phyloP scores from a whole-genome alignment of 2,888 invertebrate species.

The Trichogramma evanescens region DNA sequence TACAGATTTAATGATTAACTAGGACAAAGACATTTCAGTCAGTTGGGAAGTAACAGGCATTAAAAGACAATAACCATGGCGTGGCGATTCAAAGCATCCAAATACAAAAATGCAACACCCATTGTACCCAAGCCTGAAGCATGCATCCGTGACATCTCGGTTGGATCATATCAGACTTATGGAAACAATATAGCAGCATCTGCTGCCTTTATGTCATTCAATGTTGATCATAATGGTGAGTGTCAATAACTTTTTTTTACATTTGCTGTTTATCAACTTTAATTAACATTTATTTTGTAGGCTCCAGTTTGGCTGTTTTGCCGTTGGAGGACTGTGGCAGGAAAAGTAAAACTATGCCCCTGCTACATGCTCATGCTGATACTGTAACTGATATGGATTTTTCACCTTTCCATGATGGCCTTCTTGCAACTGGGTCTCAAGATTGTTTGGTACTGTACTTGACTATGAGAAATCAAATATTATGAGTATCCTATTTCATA shows the following conservation, averaged over 20 bases:
- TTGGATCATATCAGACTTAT: constrained; percentile 88
- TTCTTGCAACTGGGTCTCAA: constrained; percentile 84
- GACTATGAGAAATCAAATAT: neutral
- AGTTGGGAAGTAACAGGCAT: constrained; percentile 20
- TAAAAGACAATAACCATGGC: constrained; percentile 57
- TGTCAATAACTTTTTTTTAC: constrained; percentile 1
- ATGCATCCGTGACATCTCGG: constrained; percentile 77
- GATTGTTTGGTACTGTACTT: constrained; percentile 64
- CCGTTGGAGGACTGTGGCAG: constrained; percentile 83
- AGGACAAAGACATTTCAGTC: constrained; percentile 18
- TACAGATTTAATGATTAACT: constrained; percentile 43
- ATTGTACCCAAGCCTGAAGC: constrained; percentile 93
- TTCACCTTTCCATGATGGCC: constrained; percentile 89
- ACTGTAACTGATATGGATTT: constrained; percentile 93
- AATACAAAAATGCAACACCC: constrained; percentile 96
- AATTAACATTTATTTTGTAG: constrained; percentile 40
- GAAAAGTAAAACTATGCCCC: constrained; percentile 80
- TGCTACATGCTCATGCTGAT: constrained; percentile 79
- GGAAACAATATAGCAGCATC: constrained; percentile 93
- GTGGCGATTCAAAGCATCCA: constrained; percentile 95
- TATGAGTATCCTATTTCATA: too few relatives aligned
- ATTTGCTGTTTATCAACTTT: constrained; percentile 1
- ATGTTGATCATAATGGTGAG: constrained; percentile 81
- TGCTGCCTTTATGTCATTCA: constrained; percentile 89
- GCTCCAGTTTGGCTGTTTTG: constrained; percentile 83